A percentile compares a stretch with the other conserved stretches of the same genome.
phyloP scores from a whole-genome alignment of 2,888 invertebrate genomes.

The Heliconius ethilla region DNA sequence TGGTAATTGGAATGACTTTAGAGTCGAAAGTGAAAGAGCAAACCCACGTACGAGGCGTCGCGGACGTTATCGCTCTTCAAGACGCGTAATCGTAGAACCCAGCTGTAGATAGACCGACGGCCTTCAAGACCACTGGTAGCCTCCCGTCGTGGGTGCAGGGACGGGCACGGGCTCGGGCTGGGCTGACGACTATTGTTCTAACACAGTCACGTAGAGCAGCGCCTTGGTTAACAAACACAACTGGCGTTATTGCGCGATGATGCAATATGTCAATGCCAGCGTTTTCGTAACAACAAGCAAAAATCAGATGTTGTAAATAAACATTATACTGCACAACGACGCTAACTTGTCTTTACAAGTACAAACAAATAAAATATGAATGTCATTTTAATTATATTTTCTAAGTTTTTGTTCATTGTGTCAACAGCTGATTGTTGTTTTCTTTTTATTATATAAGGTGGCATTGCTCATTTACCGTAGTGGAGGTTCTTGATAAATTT shows the following conservation, averaged over 20 bases:
- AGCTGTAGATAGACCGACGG: slow-evolving; percentile 22
- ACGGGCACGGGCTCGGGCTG: background rate
- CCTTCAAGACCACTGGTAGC: slow-evolving; percentile 24
- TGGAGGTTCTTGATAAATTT: background rate
- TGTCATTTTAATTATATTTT: slow-evolving; percentile 8
- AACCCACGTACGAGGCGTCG: slow-evolving; percentile 8
- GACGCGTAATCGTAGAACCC: background rate
- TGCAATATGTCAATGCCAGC: slow-evolving; percentile 76
- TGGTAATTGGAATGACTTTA: slow-evolving; percentile 51
- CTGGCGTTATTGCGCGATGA: slow-evolving; percentile 57
- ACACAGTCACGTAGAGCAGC: slow-evolving; percentile 55
- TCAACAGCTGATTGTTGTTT: slow-evolving; percentile 18
- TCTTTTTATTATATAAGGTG: slow-evolving; percentile 6
- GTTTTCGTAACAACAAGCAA: slow-evolving; percentile 61
- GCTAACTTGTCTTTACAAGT: background rate
- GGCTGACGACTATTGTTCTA: slow-evolving; percentile 49
- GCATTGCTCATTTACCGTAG: background rate
- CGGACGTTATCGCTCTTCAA: slow-evolving; percentile 18
- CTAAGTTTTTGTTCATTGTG: background rate
- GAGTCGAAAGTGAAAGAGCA: slow-evolving; percentile 22
- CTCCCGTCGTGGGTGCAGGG: background rate
- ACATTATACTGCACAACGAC: slow-evolving; percentile 55
- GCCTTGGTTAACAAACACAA: slow-evolving; percentile 40
- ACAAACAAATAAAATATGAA: slow-evolving; percentile 2
- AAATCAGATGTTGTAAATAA: slow-evolving; percentile 58